phyloP scores from a whole-genome alignment of 2,113 vertebrate species.

The Panthera leo region DNA sequence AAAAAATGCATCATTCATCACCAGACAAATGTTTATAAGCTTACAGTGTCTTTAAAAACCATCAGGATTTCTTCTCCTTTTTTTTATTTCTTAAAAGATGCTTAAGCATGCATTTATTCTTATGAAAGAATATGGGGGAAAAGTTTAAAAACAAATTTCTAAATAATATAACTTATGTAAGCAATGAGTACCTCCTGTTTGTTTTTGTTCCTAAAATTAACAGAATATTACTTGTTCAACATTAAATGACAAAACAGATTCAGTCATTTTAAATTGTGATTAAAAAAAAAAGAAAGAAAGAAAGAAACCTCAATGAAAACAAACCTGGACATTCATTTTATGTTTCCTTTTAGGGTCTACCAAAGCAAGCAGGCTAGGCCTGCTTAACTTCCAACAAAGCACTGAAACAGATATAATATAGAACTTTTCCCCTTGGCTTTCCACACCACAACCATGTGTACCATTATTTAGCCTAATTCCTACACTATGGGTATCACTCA shows the following conservation, averaged over 20 bases:
- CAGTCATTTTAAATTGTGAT: background rate
- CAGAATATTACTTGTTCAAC: background rate
- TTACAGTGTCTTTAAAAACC: background rate
- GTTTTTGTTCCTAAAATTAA: background rate
- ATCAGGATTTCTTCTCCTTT: background rate
- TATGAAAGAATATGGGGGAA: background rate
- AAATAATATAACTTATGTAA: background rate
- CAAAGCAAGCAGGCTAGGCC: background rate
- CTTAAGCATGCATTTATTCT: background rate
- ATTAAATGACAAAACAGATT: background rate
- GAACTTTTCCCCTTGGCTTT: background rate
- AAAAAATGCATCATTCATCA: conserved; percentile 29
- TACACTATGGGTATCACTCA: background rate
- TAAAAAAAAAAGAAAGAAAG: background rate
- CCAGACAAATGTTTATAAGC: conserved; percentile 33
- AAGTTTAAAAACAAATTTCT: background rate
- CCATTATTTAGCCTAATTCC: background rate
- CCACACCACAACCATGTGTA: background rate
- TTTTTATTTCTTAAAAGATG: background rate
- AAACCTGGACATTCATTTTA: background rate
- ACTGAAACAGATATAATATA: background rate
- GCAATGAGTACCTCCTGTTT: background rate
- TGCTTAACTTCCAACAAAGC: background rate
- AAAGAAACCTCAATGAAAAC: background rate
- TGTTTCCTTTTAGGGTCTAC: background rate